Evolutionary conservation across 2,113 vertebrate genomes (phyloP), one percentile per base, ranked within the genome.

Genomic region (Coptodon bakossiorum): DNA sequence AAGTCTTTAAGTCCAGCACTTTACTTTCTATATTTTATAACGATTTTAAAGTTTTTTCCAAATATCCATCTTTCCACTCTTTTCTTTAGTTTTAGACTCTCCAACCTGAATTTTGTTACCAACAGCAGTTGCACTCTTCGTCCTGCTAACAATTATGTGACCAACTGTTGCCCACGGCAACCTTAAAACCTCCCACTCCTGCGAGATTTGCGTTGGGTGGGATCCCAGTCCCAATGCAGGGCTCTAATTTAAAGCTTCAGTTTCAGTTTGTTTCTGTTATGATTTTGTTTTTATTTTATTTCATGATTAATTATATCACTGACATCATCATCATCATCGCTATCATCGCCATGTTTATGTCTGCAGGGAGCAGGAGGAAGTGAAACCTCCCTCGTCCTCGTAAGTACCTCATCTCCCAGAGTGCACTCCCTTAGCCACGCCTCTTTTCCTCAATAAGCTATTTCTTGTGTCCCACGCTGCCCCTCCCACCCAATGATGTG

Each of bases 281-380:
- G 78, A 80, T 19, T 9, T 84, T 10, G 14, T 81, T 34, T 53
- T 76, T 82, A 19, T 57, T 4, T 88, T 81, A 84, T 31, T 38
- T 34, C 61, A 12, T 84, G 40, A 31, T 48, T 45, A 73, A 86
- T 43, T 66, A 66, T 66, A 24, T 43, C 53, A 12, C 82, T 52
- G 24, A 89, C 81, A n/a, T 83, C 73, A 40, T 89, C 61, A 29
- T 79, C 83, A 36, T 81, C 81, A 6, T 78, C 82, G 5, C 45
- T 45, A 12, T 78, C 61, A 27, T 82, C 68, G 34, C 31, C 34
- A 40, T 54, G 22, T 85, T 73, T 81, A 43, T 71, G 22, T 50
- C 82, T 84, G 56, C 83, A 93, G 92, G 81, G 87, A 89, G 86
- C 83, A 93, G 83, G 87, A 90, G 86, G 87, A 90, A 80, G 56